These are phyloP conservation scores for Drosophila virilis DNA, from an alignment of 1,140 invertebrate species.

Conservation along the genomic window DNA sequence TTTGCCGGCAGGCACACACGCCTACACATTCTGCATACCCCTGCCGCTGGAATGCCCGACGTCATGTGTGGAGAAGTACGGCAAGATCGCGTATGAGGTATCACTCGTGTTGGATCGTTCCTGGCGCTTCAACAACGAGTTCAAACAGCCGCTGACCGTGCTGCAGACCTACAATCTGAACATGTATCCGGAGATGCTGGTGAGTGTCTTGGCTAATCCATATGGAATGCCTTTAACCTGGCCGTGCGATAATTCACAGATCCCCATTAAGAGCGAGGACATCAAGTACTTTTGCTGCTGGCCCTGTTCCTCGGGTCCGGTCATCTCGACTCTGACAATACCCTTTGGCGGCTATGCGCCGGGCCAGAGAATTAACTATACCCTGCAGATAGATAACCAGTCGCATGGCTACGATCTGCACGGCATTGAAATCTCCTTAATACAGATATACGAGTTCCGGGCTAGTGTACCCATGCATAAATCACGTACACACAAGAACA, in stretches of 20 bases:
- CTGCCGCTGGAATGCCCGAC: slow-evolving; percentile 87
- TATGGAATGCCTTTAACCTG: not conserved
- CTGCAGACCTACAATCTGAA: slow-evolving; percentile 90
- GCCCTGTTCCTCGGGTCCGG: slow-evolving; percentile 68
- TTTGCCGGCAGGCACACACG: slow-evolving; percentile 60
- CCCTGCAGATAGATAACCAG: slow-evolving; percentile 65
- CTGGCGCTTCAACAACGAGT: slow-evolving; percentile 90
- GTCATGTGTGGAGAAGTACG: slow-evolving; percentile 89
- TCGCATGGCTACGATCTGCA: slow-evolving; percentile 59
- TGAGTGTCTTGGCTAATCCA: slow-evolving; percentile 18
- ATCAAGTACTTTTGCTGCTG: slow-evolving; percentile 70
- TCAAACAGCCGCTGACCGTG: slow-evolving; percentile 89
- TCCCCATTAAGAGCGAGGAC: slow-evolving; percentile 62
- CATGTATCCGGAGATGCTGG: slow-evolving; percentile 83
- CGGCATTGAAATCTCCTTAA: slow-evolving; percentile 40
- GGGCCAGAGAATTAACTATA: slow-evolving; percentile 65
- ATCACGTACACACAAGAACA: slow-evolving; percentile 32
- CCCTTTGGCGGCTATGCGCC: slow-evolving; percentile 77
- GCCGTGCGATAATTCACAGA: slow-evolving; percentile 14
- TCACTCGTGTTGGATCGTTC: slow-evolving; percentile 88
- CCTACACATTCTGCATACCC: slow-evolving; percentile 67
- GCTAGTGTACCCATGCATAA: slow-evolving; percentile 51
- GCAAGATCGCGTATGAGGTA: slow-evolving; percentile 88
- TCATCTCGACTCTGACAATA: slow-evolving; percentile 59
- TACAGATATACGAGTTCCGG: slow-evolving; percentile 52